Conservation (phyloP, 1,140 invertebrate genomes). For the Rhagoletis zephyria region DNA sequence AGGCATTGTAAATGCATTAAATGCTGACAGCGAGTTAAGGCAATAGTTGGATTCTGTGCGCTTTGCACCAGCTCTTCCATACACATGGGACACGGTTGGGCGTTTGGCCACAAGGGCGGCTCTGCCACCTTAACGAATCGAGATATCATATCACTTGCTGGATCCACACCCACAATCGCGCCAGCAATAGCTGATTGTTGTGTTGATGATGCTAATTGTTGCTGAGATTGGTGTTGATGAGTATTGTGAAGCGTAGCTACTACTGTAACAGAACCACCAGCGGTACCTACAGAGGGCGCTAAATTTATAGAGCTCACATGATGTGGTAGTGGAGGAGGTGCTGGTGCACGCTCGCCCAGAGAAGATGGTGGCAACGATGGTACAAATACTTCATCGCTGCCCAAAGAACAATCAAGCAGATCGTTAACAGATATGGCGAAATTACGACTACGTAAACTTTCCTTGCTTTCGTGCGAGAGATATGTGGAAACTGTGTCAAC, state of each 20-base stretch:
- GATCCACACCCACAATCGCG: constrained; percentile 76
- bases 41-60: constrained; percentile 74
- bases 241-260: constrained; percentile 48
- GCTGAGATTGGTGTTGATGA: constrained; percentile 62
- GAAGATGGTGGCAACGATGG: constrained; percentile 69
- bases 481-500: constrained; percentile 91
- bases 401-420: constrained; percentile 82
- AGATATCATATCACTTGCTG: constrained; percentile 82
- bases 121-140: constrained; percentile 83
- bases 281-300: constrained; percentile 47
- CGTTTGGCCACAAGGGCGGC: constrained; percentile 77
- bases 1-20: constrained; percentile 86
- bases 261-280: constrained; percentile 54
- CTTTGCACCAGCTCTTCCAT: constrained; percentile 76
- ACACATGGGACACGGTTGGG: constrained; percentile 80
- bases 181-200: constrained; percentile 70
- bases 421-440: constrained; percentile 78
- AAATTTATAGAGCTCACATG: constrained; percentile 53
- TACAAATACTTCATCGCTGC: constrained; percentile 80
- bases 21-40: constrained; percentile 84
- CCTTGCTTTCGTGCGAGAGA: constrained; percentile 86
- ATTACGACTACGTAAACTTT: constrained; percentile 74
- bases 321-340: constrained; percentile 62
- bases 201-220: constrained; percentile 60
- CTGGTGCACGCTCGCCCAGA: constrained; percentile 67